Evolutionary conservation across 2,113 vertebrate genomes (phyloP).

Genomic region (Thamnophis sirtalis): DNA sequence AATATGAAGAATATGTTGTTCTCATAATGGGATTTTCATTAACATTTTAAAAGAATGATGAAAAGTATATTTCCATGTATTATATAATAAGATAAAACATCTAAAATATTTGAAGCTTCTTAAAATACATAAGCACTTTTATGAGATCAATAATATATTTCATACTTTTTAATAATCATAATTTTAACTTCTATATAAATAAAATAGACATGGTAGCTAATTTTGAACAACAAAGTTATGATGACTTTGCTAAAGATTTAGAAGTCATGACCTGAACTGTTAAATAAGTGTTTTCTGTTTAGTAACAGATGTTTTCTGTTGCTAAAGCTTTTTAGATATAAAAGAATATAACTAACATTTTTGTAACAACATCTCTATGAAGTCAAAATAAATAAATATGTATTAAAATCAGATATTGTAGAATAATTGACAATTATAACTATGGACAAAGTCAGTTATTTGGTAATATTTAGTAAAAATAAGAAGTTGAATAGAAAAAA

Average conservation of each 20-base stretch:
- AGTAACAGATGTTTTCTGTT: background rate
- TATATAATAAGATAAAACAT: background rate
- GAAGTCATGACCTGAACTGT: background rate
- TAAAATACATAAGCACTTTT: background rate
- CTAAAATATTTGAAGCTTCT: background rate
- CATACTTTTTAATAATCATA: background rate
- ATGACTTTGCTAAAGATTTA: background rate
- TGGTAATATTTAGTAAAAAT: background rate
- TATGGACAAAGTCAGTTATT: background rate
- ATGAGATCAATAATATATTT: background rate
- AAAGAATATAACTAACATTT: background rate
- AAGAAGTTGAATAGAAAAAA: background rate
- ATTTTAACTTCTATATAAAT: background rate
- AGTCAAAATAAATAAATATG: background rate
- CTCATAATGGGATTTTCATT: background rate
- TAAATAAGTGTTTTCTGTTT: background rate
- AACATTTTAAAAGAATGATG: background rate
- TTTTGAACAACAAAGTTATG: background rate
- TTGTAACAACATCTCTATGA: background rate
- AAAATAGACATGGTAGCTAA: background rate
- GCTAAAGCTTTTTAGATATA: background rate
- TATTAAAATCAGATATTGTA: background rate
- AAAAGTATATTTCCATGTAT: background rate
- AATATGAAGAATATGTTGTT: background rate
- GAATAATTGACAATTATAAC: background rate